Conservation (phyloP, 2,888 invertebrate genomes). For the Notocelia uddmanniana region DNA sequence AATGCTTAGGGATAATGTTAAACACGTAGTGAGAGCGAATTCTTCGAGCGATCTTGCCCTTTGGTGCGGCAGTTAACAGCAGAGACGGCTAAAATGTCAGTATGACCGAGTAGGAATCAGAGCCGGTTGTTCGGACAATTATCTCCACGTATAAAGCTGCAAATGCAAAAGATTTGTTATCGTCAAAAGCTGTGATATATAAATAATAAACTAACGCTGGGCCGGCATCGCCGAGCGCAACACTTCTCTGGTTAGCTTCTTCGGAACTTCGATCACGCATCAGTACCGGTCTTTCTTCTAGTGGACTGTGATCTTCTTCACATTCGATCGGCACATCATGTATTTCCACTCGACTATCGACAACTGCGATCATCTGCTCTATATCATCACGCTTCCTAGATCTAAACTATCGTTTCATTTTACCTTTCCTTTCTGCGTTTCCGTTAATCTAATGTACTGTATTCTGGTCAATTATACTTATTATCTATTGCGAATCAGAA, state of each 20-base stretch:
- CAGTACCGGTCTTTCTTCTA: constrained; percentile 22
- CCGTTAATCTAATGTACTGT: constrained; percentile 51
- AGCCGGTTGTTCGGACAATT: constrained; percentile 82
- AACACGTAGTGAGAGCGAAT: constrained; percentile 75
- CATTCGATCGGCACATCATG: constrained; percentile 78
- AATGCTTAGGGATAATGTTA: constrained; percentile 78
- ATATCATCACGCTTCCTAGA: constrained; percentile 44
- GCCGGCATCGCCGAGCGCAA: constrained; percentile 65
- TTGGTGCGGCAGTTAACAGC: constrained; percentile 21
- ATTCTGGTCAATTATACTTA: constrained; percentile 68
- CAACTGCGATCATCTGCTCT: constrained; percentile 52
- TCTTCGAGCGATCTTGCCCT: constrained; percentile 76
- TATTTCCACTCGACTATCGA: constrained; percentile 64
- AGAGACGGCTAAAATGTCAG: background rate
- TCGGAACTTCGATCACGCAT: constrained; percentile 47
- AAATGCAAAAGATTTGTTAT: constrained; percentile 86
- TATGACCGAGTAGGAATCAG: constrained; percentile 48
- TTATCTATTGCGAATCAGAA: constrained; percentile 59
- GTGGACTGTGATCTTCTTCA: constrained; percentile 38
- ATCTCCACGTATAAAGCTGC: constrained; percentile 81
- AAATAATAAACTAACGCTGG: constrained; percentile 77
- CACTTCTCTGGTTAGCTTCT: constrained; percentile 68
- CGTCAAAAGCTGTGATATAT: constrained; percentile 86
- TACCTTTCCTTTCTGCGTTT: constrained; percentile 45
- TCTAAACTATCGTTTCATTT: constrained; percentile 34